Base-by-base conservation (phyloP, 2,113 vertebrate species). In the Asarcornis scutulata region DNA sequence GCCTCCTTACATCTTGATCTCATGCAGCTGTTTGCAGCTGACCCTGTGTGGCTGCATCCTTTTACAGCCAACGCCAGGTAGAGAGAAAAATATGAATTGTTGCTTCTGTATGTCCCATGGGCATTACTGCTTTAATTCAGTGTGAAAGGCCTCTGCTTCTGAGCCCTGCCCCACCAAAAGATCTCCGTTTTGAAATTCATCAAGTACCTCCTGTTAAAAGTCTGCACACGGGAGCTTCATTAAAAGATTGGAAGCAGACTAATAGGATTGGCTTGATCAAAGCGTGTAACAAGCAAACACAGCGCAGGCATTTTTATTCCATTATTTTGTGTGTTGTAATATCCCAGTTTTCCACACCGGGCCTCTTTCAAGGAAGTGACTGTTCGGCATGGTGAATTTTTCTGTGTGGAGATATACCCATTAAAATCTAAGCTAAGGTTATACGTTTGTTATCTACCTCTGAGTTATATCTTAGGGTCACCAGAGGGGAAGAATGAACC, bases 191-290 rank as follows among this genome's bases (percentile, higher is more conserved):
- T 60, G 59, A 92, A 93, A 92, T 2, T 3, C 12, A 53, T 22
- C 42, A 56, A 6, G 75, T 80, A 60, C 48, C 73, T 84, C 83
- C 74, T 86, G 53, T 66, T 88, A 79, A 64, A 92, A 58, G 73
- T 82, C 50, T 67, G 38, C 23, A 27, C 23, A 56, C 29, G 31
- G 34, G 25, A 90, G 53, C 55, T 86, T 80, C 64, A 81, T 81
- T 84, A 64, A 77, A 88, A 63, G 36, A 55, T 7, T 60, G 36
- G 40, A 90, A 83, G 32, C 5, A 67, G 82, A 74, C 64, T 67
- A 77, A 52, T 68, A 86, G 52, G 36, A 91, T 53, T 83, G 63
- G 18, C 25, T 95, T 83, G 66, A 90, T 86, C 83, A 32, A 95
- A 92, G 50, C 36, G 9, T 56, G 11, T 59, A 66, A 80, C 27